These are phyloP conservation scores for Tachysurus vachellii DNA, from an alignment of 2,113 vertebrate genomes.

Conservation along the genomic window DNA sequence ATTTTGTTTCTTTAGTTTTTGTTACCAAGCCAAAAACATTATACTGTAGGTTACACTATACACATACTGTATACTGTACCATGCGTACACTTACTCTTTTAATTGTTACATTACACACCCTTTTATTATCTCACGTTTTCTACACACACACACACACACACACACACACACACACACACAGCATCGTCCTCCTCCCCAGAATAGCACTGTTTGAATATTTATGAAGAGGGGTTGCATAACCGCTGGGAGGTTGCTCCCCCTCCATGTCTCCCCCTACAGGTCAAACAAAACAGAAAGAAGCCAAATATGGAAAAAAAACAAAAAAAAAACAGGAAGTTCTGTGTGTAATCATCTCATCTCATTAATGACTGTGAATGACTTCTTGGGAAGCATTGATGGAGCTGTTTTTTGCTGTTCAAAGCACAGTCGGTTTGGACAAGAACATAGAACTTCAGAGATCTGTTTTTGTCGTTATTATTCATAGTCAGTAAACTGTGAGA, in stretches of 20 bases:
- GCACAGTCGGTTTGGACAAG: not conserved
- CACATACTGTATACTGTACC: not conserved
- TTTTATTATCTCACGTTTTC: not conserved
- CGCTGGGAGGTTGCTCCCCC: conserved; percentile 19
- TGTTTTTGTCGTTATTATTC: not conserved
- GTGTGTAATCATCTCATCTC: not conserved
- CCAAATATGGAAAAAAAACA: not conserved
- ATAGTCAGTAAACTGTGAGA: not conserved
- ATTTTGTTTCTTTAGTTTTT: not conserved
- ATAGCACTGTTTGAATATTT: conserved; percentile 54
- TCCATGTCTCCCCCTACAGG: conserved; percentile 11
- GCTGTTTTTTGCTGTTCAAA: conserved; percentile 16
- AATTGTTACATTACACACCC: not conserved
- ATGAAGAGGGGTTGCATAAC: conserved; percentile 54
- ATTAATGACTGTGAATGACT: not conserved
- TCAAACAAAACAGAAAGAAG: not conserved
- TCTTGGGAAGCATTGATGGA: not conserved
- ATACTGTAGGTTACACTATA: not conserved
- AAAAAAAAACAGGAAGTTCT: not conserved
- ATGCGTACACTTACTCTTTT: not conserved
- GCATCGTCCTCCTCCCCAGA: conserved; percentile 30
- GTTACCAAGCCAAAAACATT: not conserved
- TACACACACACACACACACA: conserved; percentile 15
- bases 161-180: conserved; percentile 11
- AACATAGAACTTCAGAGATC: not conserved